Percentiles rank a stretch among this genome's conserved stretches.
These are phyloP conservation scores for Theonella swinhoei DNA, from an alignment of 37 sponge, comb jelly and placozoan species.

Conservation along the genomic window DNA sequence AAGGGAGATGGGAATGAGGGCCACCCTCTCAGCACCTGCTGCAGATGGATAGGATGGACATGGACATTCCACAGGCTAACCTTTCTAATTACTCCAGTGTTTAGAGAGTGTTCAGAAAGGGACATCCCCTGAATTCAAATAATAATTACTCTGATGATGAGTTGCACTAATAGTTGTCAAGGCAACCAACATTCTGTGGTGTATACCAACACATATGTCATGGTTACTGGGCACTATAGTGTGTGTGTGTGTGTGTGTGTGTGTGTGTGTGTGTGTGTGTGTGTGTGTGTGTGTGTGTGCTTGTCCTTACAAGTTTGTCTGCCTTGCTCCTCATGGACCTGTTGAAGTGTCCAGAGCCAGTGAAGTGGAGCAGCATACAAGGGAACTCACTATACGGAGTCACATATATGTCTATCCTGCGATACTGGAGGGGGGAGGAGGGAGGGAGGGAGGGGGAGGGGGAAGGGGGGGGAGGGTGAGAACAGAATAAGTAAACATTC, in stretches of 20 bases:
- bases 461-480: not conserved
- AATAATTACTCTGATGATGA: not conserved
- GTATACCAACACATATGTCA: not conserved
- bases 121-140: constrained; percentile 73
- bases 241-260: no score
- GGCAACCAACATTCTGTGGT: not conserved
- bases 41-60: no score
- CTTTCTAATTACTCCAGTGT: constrained; percentile 76
- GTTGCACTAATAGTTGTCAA: not conserved
- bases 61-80: constrained; percentile 18
- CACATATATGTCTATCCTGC: constrained; percentile 81
- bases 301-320: constrained; percentile 74
- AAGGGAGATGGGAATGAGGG: not conserved
- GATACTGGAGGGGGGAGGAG: constrained; percentile 49
- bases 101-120: constrained; percentile 76
- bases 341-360: constrained; percentile 90
- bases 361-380: constrained; percentile 84
- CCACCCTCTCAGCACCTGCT: not conserved
- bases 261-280: no score
- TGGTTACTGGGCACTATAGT: no score
- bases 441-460: constrained; percentile 6
- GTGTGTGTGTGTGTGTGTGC: no score
- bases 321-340: constrained; percentile 83
- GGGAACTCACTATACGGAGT: constrained; percentile 80
- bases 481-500: not conserved